Percentiles rank a stretch among this genome's conserved stretches.
Evolutionary conservation across 2,113 vertebrate genomes (phyloP).

Genomic region (Dasypus novemcinctus): DNA sequence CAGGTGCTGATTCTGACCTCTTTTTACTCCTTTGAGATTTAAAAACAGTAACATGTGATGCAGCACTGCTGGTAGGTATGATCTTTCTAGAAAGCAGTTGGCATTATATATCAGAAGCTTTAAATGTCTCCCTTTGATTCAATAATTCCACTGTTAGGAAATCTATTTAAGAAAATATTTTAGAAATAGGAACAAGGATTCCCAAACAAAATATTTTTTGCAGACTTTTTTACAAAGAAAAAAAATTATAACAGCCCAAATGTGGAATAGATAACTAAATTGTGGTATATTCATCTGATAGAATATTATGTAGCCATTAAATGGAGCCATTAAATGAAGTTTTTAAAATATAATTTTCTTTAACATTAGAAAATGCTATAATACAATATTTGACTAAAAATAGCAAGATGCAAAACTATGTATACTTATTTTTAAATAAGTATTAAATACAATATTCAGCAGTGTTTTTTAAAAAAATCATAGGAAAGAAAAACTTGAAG

Average conservation of each 20-base stretch:
- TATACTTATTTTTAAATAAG: background rate
- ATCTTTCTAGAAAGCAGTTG: background rate
- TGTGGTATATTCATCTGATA: background rate
- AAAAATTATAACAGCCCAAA: background rate
- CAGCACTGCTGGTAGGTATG: background rate
- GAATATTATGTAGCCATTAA: background rate
- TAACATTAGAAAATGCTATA: background rate
- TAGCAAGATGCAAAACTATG: background rate
- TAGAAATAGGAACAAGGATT: conserved; percentile 8
- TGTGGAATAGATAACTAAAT: background rate
- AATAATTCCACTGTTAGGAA: background rate
- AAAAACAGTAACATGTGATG: background rate
- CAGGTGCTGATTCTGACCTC: background rate
- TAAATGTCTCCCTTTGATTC: background rate
- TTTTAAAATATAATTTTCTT: background rate
- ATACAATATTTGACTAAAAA: background rate
- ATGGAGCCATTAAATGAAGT: no score
- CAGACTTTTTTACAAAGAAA: background rate
- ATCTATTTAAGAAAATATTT: conserved; percentile 29
- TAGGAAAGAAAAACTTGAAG: background rate
- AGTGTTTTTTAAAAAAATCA: background rate
- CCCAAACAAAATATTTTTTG: background rate
- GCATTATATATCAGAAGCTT: background rate
- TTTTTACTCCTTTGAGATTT: background rate
- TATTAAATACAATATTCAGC: background rate